Evolutionary conservation across 2,888 invertebrate genomes (phyloP), one percentile per base, ranked within the genome.

Genomic region (Metellina segmentata): DNA sequence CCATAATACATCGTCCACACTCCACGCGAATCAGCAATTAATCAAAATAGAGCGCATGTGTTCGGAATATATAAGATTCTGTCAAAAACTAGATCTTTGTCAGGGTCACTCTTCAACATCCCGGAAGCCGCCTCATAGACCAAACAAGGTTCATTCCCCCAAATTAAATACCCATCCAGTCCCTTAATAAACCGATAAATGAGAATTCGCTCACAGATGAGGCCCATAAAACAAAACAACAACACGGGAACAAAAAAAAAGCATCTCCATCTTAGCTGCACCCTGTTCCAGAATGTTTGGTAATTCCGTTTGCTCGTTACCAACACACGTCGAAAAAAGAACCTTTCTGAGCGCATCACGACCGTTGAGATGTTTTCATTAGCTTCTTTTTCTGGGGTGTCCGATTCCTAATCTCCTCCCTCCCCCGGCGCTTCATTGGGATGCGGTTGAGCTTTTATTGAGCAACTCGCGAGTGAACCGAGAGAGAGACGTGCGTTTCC

Each of bases 331-430:
- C 34, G 34, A 34, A 34, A 34, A 74, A 74, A 81, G 48, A 6
- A n/a, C 69, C 34, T 81, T 61, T 81, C 34, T 19, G 61, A 81
- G 34, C 48, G 34, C 48, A 48, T 48, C 79, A 79, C 19, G 79
- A 53, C 13, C 11, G 16, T 77, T 61, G 13, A 52, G 75, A 77
- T 75, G 85, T 75, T 61, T 85, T 85, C 85, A 85, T 85, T 85
- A 85, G 52, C 34, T 61, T 53, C 13, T 16, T 34, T 53, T 79
- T 61, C 79, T 9, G 19, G 16, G 34, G 75, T 69, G 85, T 83
- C 71, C 52, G 6, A 72, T 72, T 74, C 20, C 72, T n/a, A 48
- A 71, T 82, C 48, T 51, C 9, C 82, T 19, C 11, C 77, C 6
- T 19, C 19, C 16, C 61, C 11, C 16, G 61, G 61, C 11, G 61